phyloP scores from a whole-genome alignment of 2,797 vertebrate species.

The Neomorphus geoffroyi region DNA sequence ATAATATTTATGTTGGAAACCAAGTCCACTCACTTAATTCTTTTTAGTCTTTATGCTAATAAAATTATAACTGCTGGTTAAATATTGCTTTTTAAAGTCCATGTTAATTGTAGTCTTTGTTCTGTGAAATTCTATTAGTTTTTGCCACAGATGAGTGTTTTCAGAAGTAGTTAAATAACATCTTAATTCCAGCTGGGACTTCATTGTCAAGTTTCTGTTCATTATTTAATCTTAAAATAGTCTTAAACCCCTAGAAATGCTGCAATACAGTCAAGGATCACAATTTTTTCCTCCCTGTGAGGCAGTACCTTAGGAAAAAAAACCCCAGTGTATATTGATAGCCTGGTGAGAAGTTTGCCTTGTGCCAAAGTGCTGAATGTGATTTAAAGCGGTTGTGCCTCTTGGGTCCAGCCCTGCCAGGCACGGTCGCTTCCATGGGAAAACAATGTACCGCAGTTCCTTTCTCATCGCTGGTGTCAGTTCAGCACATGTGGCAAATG shows the following conservation, averaged over 20 bases:
- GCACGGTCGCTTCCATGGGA: not conserved
- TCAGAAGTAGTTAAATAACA: constrained; percentile 26
- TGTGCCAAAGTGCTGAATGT: not conserved
- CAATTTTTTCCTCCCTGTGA: not conserved
- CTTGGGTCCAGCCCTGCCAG: not conserved
- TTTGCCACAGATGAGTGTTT: constrained; percentile 6
- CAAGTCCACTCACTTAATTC: not conserved
- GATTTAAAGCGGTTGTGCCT: not conserved
- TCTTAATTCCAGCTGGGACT: constrained; percentile 26
- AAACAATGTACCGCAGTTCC: not conserved
- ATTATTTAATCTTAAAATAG: constrained; percentile 50
- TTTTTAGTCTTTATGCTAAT: not conserved
- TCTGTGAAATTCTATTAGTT: constrained; percentile 29
- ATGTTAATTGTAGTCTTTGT: not conserved
- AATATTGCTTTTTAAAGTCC: not conserved
- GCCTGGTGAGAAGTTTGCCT: not conserved
- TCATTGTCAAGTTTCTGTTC: not conserved
- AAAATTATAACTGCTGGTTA: not conserved
- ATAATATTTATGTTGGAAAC: not conserved
- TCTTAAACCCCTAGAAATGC: not conserved
- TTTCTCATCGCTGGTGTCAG: not conserved
- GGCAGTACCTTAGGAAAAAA: not conserved
- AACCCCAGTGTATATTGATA: not conserved
- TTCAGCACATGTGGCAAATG: not conserved
- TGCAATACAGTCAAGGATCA: not conserved